Conservation (phyloP, 1,140 invertebrate genomes). For the Oreohelix idahoensis region DNA sequence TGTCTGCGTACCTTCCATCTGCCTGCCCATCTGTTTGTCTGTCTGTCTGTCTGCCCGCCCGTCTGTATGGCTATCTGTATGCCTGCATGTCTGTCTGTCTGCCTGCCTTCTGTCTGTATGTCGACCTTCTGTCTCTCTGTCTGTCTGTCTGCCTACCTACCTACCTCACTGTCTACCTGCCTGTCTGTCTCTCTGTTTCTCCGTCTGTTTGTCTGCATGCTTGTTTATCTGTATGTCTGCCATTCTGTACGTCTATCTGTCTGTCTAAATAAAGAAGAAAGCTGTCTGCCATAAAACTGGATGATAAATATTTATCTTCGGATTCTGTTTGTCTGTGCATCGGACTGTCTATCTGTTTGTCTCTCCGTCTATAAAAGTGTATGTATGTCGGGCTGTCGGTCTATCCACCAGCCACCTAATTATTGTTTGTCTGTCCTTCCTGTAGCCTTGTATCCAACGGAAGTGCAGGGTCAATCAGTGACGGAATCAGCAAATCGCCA, state of each 20-base stretch:
- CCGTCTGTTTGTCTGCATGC: background rate
- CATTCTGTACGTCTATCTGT: background rate
- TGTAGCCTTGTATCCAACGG: constrained; percentile 7
- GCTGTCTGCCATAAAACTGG: no score
- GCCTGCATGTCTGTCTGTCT: background rate
- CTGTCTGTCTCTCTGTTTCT: background rate
- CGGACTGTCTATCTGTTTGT: background rate
- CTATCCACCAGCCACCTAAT: no score
- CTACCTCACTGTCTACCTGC: background rate
- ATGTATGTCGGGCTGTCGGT: background rate
- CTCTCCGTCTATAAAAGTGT: background rate
- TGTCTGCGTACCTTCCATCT: background rate
- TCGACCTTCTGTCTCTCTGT: constrained; percentile 7
- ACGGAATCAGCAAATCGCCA: background rate
- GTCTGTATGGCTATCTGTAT: background rate
- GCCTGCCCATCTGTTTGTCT: background rate
- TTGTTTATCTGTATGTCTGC: no score
- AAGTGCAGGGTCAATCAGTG: constrained; percentile 9
- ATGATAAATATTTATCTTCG: no score
- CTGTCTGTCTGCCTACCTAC: background rate
- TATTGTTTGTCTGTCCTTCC: no score
- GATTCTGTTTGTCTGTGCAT: background rate
- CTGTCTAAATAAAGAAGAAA: background rate
- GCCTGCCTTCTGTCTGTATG: background rate
- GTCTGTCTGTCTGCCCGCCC: background rate